These are phyloP conservation scores for Tychaedon coryphoeus DNA, from an alignment of 2,113 vertebrate genomes.

Conservation along the genomic window DNA sequence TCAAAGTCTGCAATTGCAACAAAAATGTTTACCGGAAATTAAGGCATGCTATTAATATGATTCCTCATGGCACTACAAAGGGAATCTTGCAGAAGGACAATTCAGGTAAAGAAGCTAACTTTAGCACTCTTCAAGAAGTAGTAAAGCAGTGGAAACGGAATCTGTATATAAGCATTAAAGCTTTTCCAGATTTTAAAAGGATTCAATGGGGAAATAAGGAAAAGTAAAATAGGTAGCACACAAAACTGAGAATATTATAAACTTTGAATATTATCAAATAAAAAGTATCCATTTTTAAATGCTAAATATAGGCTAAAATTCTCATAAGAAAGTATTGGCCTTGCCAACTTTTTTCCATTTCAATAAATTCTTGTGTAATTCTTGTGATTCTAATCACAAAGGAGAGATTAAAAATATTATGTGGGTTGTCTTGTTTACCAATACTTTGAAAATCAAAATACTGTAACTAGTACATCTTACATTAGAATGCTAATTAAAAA, in stretches of 20 bases:
- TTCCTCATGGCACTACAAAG: background rate
- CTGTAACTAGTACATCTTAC: background rate
- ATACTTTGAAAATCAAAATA: background rate
- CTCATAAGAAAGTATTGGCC: background rate
- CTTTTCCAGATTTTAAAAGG: background rate
- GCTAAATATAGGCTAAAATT: background rate
- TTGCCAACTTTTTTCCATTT: background rate
- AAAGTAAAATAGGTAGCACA: background rate
- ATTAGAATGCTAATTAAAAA: constrained; percentile 3
- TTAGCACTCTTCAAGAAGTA: background rate
- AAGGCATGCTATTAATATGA: background rate
- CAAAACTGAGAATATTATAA: background rate
- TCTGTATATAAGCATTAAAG: background rate
- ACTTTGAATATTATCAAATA: background rate
- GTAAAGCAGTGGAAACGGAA: background rate
- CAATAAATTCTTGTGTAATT: background rate
- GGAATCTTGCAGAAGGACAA: background rate
- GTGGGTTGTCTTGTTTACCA: background rate
- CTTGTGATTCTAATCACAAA: background rate
- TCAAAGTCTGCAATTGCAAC: background rate
- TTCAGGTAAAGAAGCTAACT: background rate
- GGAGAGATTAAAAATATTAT: background rate
- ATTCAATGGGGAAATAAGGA: background rate
- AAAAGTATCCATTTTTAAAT: background rate
- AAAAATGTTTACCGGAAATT: constrained; percentile 30